Evolutionary conservation across 2,797 vertebrate species (phyloP), one percentile per base, ranked within the genome.

Genomic region (Enteromius viviparus): DNA sequence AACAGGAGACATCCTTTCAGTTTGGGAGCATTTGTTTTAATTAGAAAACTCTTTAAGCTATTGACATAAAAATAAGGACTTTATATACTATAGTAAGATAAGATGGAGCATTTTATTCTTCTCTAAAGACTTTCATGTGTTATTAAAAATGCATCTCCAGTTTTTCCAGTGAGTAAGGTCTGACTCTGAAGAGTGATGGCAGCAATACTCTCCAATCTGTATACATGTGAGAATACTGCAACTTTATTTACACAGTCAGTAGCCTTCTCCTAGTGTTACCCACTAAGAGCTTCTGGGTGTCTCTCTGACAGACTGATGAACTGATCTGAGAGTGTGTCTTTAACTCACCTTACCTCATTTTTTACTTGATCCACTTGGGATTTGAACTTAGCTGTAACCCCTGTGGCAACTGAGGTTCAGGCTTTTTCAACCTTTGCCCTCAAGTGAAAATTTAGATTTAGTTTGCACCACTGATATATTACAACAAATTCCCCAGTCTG

Each of bases 381-480:
- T 81, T 74, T 60, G 40, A 81, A 68, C 64, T 81, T 49, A 65
- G 21, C 4, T 8, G 32, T 60, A 51, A 58, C 75, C 85, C 68
- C 72, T 37, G 49, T 53, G 71, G 15, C 78, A 70, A 49, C 62
- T 14, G 45, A 64, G 74, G 65, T 83, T 81, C 60, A 77, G 53
- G 75, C 71, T 86, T 84, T 85, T 83, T 77, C 76, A 85, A 66
- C 84, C 79, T 80, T n/a, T 85, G 51, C 47, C 45, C 68, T 75
- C 37, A 77, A 80, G 72, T 37, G 10, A 81, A 34, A 80, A 88
- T 37, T 37, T 84, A 60, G 82, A 88, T 80, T 45, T 69, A 40
- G 40, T 26, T 70, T 58, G 26, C 21, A 74, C 9, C 10, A 71
- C 45, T 19, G 6, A 26, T 78, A 10, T 21, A 37, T 74, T 78